Percentiles rank a stretch among this genome's conserved stretches.
These are phyloP conservation scores for Nematopogon swammerdamellus DNA, from an alignment of 2,888 invertebrate genomes.

Conservation along the genomic window DNA sequence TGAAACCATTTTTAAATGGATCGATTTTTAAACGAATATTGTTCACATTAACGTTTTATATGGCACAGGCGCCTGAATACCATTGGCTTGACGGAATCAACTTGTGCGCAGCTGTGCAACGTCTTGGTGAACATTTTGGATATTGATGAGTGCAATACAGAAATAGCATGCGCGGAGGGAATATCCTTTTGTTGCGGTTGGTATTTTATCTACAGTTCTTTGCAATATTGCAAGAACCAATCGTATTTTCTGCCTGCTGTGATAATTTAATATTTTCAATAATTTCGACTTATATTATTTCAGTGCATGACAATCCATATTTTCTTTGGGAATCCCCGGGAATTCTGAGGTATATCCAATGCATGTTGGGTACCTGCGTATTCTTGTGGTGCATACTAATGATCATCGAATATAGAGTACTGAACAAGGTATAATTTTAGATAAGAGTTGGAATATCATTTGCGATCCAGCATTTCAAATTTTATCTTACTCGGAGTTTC, in stretches of 20 bases:
- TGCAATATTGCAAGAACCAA: too few relatives aligned
- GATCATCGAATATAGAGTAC: constrained; percentile 59
- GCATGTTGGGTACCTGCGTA: constrained; percentile 53
- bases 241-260: too few relatives aligned
- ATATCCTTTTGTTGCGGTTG: constrained; percentile 28
- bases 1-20: too few relatives aligned
- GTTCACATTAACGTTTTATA: too few relatives aligned
- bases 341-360: constrained; percentile 63
- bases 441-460: not conserved
- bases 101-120: constrained; percentile 31
- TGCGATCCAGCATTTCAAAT: too few relatives aligned
- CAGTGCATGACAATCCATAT: constrained; percentile 44
- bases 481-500: too few relatives aligned
- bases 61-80: not conserved
- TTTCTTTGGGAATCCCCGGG: constrained; percentile 69
- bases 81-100: constrained; percentile 24
- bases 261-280: too few relatives aligned
- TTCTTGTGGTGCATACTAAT: constrained; percentile 61
- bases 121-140: constrained; percentile 21
- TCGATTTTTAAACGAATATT: too few relatives aligned
- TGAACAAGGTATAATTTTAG: constrained; percentile 36
- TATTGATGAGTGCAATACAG: constrained; percentile 23
- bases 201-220: constrained; percentile 8
- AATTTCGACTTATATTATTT: constrained; percentile 8
- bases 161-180: constrained; percentile 21